Evolutionary conservation across 53 echinoderm and acorn worm genomes (phyloP).

Genomic region (Echinometra lucunter): DNA sequence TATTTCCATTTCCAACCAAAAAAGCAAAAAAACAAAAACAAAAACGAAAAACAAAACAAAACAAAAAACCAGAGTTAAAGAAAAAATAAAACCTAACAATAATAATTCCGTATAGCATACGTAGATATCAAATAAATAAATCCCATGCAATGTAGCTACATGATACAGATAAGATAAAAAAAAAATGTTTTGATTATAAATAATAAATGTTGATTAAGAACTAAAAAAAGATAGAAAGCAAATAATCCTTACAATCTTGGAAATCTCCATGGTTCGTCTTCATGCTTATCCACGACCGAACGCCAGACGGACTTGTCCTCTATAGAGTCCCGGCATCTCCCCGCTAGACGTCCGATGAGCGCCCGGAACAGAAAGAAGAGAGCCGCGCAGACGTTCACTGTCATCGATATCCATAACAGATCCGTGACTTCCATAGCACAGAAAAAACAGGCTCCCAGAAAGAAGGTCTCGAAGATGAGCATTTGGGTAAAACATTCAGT

Average conservation of each 20-base stretch:
- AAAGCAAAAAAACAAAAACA: no score
- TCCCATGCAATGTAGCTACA: no score
- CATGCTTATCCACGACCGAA: constrained; percentile 71
- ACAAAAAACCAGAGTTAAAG: no score
- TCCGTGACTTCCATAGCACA: constrained; percentile 65
- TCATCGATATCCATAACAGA: constrained; percentile 76
- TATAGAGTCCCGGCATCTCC: constrained; percentile 59
- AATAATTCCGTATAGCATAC: no score
- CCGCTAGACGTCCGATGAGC: constrained; percentile 32
- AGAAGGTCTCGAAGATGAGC: constrained; percentile 15
- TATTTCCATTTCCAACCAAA: no score
- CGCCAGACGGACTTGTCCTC: constrained; percentile 57
- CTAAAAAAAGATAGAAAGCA: background rate
- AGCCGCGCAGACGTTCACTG: constrained; percentile 70
- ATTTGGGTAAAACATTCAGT: constrained; percentile 55
- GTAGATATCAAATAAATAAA: no score
- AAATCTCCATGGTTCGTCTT: constrained; percentile 80
- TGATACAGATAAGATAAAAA: no score
- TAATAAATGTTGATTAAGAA: no score
- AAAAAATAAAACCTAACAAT: no score
- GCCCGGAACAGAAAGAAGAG: constrained; percentile 71
- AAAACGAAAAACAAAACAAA: no score
- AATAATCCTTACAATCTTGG: constrained; percentile 80
- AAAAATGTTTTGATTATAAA: no score
- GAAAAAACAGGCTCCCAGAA: constrained; percentile 45